phyloP scores from a whole-genome alignment of 64 coral and sea anemone genomes.

The Actinia equina region DNA sequence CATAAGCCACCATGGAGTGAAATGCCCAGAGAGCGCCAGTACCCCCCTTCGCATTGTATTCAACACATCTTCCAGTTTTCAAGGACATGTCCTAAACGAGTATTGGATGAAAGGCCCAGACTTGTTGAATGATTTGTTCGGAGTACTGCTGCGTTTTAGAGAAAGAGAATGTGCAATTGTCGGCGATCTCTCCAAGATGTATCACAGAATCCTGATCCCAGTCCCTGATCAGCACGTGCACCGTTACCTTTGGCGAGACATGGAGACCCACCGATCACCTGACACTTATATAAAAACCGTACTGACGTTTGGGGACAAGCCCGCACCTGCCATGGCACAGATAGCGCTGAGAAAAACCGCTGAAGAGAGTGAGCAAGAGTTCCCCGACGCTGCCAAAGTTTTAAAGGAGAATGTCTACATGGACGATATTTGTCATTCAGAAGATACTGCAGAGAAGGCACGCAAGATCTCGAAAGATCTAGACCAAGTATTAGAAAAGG shows the following conservation, averaged over 20 bases:
- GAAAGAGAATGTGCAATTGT: constrained; percentile 50
- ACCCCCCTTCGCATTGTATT: constrained; percentile 24
- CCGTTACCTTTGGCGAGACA: constrained; percentile 49
- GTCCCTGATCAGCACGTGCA: constrained; percentile 45
- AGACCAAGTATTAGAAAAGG: constrained; percentile 22
- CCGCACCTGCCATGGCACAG: constrained; percentile 53
- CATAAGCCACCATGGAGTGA: constrained; percentile 7
- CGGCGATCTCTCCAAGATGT: constrained; percentile 73
- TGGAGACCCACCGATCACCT: constrained; percentile 34
- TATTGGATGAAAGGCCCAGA: no score
- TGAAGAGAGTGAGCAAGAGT: constrained; percentile 19
- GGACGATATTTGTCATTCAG: constrained; percentile 56
- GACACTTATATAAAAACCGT: constrained; percentile 61
- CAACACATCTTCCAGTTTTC: constrained; percentile 16
- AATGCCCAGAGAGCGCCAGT: constrained; percentile 9
- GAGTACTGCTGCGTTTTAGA: constrained; percentile 56
- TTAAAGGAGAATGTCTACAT: constrained; percentile 53
- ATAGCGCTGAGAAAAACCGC: constrained; percentile 58
- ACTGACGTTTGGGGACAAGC: constrained; percentile 58
- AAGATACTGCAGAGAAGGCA: constrained; percentile 4
- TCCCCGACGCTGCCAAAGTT: constrained; percentile 48
- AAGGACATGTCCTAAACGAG: constrained; percentile 33
- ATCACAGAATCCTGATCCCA: constrained; percentile 65
- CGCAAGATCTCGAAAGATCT: constrained; percentile 7
- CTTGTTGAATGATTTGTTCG: constrained; percentile 70